Evolutionary conservation across 1,140 invertebrate species (phyloP).

Genomic region (Nixonia krombeini): DNA sequence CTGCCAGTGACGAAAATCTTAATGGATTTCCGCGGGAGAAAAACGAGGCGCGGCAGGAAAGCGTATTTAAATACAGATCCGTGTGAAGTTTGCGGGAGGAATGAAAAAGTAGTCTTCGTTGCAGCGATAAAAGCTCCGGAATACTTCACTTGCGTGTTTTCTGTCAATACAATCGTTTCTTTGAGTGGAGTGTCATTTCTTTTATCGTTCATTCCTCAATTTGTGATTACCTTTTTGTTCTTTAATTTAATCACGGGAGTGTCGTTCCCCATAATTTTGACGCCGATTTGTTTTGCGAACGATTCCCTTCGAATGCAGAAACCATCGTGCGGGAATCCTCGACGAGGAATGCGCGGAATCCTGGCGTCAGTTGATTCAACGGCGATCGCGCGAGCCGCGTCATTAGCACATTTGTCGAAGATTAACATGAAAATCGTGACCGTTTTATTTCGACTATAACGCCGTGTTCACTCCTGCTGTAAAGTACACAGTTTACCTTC

Average conservation of each 20-base stretch:
- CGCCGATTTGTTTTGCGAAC: too few relatives aligned
- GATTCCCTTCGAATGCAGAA: too few relatives aligned
- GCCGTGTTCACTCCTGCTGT: too few relatives aligned
- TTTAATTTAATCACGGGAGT: too few relatives aligned
- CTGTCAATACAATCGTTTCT: too few relatives aligned
- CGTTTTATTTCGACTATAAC: background rate
- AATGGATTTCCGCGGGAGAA: background rate
- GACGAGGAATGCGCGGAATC: background rate
- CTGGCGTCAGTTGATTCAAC: background rate
- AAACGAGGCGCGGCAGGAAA: background rate
- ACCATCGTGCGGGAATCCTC: too few relatives aligned
- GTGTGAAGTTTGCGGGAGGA: background rate
- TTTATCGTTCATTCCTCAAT: background rate
- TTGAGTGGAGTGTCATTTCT: too few relatives aligned
- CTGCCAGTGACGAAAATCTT: background rate
- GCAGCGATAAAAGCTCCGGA: background rate
- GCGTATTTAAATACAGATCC: background rate
- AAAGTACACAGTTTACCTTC: too few relatives aligned
- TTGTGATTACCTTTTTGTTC: too few relatives aligned
- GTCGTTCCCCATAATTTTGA: too few relatives aligned
- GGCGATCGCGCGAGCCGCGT: too few relatives aligned
- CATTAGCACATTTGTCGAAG: conserved; percentile 8
- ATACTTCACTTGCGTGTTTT: too few relatives aligned
- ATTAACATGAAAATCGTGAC: conserved; percentile 7
- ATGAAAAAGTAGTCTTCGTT: background rate